Base-by-base conservation (phyloP, 2,888 invertebrate genomes). In the Pantelozetes paolii region DNA sequence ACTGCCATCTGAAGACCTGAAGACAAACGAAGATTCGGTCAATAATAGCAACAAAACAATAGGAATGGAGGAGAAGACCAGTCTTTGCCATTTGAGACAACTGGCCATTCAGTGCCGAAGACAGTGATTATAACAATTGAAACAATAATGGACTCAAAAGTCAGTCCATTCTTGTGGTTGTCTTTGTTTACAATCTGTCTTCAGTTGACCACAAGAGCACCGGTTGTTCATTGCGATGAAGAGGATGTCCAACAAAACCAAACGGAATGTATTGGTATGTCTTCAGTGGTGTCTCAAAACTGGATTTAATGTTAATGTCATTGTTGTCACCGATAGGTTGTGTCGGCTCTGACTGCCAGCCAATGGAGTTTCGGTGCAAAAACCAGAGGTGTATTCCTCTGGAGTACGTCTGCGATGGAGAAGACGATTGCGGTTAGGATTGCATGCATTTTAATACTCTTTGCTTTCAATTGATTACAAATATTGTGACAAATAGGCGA, bases 381-480 rank as follows among this genome's bases (percentile, higher is more conserved):
- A 88, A 88, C 82, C 88, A 88, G 77, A 85, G 86, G 74, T 92
- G 92, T 82, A 85, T 91, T 77, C 86, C 88, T 23, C 85, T 85
- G 79, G 86, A 87, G 79, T 87, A 78, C 74, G 85, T 87, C 79
- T 92, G 91, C 83, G 90, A 92, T 83, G 89, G 88, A 3, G 45
- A 71, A 18, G 54, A 28, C 54, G 70, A 70, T 32, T 74, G 69
- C 42, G 42, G n/a, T 50, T 50, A 50, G 36, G 36, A 36, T 36
- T 36, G 36, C 6, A 36, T 36, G 5, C 5, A 36, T 36, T 36
- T 5, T 8, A 36, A 36, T 9, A 36, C 5, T 9, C 9, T 36
- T 36, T 36, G 36, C 5, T 36, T n/a, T n/a, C n/a, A n/a, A n/a
- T 36, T 36, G 36, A 36, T 36, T 36, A 36, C 36, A 36, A 8